phyloP scores from a whole-genome alignment of 2,797 vertebrate species.

The Ceryle rudis region DNA sequence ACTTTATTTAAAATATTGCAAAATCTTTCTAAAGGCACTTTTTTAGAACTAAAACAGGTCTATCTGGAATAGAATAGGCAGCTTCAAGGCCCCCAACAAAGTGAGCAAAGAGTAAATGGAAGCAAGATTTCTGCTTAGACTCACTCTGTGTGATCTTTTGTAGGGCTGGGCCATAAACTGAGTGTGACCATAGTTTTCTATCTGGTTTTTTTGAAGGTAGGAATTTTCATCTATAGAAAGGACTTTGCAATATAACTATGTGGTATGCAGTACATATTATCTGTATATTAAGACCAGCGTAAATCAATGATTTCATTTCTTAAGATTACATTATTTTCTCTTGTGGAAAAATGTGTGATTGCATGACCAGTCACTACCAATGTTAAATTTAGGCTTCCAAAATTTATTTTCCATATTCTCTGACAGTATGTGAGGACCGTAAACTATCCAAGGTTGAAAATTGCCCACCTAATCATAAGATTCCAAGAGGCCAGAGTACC shows the following conservation, averaged over 20 bases:
- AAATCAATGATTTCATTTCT: not conserved
- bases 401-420: not conserved
- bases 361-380: not conserved
- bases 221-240: not conserved
- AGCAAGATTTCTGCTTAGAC: not conserved
- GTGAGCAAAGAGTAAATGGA: not conserved
- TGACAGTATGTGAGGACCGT: not conserved
- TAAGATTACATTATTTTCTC: not conserved
- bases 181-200: not conserved
- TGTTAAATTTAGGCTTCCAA: slow-evolving; percentile 4
- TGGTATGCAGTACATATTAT: not conserved
- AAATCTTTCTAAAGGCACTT: not conserved
- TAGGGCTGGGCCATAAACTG: not conserved
- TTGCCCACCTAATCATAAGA: not conserved
- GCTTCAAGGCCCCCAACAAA: not conserved
- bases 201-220: not conserved
- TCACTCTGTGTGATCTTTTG: not conserved
- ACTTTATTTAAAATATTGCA: not conserved
- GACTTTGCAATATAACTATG: not conserved
- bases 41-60: not conserved
- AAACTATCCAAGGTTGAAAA: not conserved
- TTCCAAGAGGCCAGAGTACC: not conserved
- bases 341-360: not conserved
- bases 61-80: not conserved
- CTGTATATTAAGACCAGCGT: not conserved